phyloP scores from a whole-genome alignment of 2,888 invertebrate species.

The Thumatha senex region DNA sequence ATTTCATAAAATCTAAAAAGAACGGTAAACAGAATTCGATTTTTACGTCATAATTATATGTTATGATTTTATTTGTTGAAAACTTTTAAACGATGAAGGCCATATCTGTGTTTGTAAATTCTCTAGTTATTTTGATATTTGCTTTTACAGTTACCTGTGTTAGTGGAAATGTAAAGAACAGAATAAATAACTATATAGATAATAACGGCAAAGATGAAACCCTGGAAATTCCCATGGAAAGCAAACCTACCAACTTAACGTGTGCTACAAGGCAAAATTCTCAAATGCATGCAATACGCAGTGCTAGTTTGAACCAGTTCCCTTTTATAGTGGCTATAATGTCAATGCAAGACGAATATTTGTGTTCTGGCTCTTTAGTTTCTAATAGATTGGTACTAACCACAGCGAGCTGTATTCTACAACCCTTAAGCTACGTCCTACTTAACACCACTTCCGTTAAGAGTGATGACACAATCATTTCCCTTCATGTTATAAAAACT shows the following conservation, averaged over 20 bases:
- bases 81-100: too few relatives aligned
- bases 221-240: slow-evolving; percentile 59
- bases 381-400: slow-evolving; percentile 69
- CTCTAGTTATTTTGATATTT: slow-evolving; percentile 48
- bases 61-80: too few relatives aligned
- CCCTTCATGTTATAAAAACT: slow-evolving; percentile 58
- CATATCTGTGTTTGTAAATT: slow-evolving; percentile 42
- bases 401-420: slow-evolving; percentile 57
- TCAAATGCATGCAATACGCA: slow-evolving; percentile 66
- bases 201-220: slow-evolving; percentile 59
- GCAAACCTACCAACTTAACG: slow-evolving; percentile 47
- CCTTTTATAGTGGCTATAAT: too few relatives aligned
- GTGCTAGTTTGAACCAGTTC: slow-evolving; percentile 71
- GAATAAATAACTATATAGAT: slow-evolving; percentile 62
- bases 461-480: slow-evolving; percentile 48
- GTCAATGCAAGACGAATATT: too few relatives aligned
- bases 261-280: slow-evolving; percentile 63
- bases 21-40: too few relatives aligned
- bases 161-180: slow-evolving; percentile 65
- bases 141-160: slow-evolving; percentile 40
- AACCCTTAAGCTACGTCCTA: too few relatives aligned
- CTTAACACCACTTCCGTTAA: slow-evolving; percentile 61
- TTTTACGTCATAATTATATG: too few relatives aligned
- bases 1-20: too few relatives aligned
- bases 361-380: slow-evolving; percentile 62